A percentile compares a stretch with the other conserved stretches of the same genome.
Evolutionary conservation across 2,797 vertebrate species (phyloP).

Genomic region (Tolypeutes matacus): DNA sequence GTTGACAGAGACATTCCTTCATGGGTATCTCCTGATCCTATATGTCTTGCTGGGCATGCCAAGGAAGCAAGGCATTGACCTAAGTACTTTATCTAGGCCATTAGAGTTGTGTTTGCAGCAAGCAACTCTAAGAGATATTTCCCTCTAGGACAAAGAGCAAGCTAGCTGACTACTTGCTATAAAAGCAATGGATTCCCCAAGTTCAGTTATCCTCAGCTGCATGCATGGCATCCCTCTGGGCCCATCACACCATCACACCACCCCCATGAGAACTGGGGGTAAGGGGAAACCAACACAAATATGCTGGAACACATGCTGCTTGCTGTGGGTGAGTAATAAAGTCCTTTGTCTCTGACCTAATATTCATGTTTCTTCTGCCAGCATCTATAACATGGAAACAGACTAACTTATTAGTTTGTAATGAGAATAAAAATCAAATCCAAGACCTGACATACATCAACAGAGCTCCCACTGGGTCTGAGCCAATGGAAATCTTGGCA

Average conservation of each 20-base stretch:
- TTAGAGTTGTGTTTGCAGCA: not conserved
- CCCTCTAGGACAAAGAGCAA: not conserved
- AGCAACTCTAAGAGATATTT: not conserved
- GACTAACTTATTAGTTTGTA: not conserved
- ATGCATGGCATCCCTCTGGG: not conserved
- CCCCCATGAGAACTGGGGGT: not conserved
- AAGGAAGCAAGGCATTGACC: constrained; percentile 13
- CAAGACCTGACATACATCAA: constrained; percentile 7
- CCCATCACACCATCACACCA: not conserved
- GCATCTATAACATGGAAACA: not conserved
- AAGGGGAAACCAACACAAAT: not conserved
- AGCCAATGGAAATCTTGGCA: not conserved
- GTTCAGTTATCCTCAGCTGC: not conserved
- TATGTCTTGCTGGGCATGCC: not conserved
- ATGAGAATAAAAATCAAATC: constrained; percentile 29
- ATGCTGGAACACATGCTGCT: not conserved
- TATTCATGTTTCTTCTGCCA: not conserved
- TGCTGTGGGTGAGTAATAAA: not conserved
- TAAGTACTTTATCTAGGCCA: not conserved
- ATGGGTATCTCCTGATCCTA: constrained; percentile 1
- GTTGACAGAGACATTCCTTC: not conserved
- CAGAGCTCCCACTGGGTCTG: not conserved
- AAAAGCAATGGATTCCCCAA: not conserved
- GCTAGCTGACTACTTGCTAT: not conserved
- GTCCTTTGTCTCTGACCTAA: constrained; percentile 35